Evolutionary conservation across 2,888 invertebrate genomes (phyloP).

Genomic region (Nemotelus nigrinus): DNA sequence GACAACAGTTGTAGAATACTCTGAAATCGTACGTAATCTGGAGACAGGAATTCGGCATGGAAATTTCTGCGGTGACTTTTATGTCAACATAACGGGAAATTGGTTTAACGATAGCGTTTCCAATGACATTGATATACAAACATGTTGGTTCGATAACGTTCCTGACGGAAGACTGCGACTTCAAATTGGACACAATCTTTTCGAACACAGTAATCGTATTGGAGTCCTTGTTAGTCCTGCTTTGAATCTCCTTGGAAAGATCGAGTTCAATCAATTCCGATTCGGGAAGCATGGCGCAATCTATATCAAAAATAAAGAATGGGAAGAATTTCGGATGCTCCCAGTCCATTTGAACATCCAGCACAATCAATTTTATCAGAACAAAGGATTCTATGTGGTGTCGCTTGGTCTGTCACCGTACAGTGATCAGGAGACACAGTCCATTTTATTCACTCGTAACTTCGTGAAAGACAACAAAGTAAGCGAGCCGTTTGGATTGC

Average conservation of each 20-base stretch:
- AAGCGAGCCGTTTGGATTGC: slow-evolving; percentile 81
- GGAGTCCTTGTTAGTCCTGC: slow-evolving; percentile 84
- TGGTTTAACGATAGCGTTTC: slow-evolving; percentile 82
- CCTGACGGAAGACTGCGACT: slow-evolving; percentile 68
- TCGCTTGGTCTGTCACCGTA: slow-evolving; percentile 90
- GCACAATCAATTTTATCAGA: slow-evolving; percentile 90
- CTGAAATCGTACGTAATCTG: slow-evolving; percentile 85
- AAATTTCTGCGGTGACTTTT: slow-evolving; percentile 87
- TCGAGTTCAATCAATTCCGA: slow-evolving; percentile 90
- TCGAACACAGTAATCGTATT: slow-evolving; percentile 78
- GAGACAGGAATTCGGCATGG: slow-evolving; percentile 91
- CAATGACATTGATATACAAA: slow-evolving; percentile 82
- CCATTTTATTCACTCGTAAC: slow-evolving; percentile 86
- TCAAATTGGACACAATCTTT: slow-evolving; percentile 87
- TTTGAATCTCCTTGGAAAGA: slow-evolving; percentile 77
- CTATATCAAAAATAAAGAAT: slow-evolving; percentile 81
- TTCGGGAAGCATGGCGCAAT: slow-evolving; percentile 85
- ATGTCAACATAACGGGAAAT: slow-evolving; percentile 93
- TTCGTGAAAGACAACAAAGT: slow-evolving; percentile 87
- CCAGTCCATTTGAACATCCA: slow-evolving; percentile 78
- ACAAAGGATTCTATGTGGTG: slow-evolving; percentile 87
- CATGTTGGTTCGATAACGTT: slow-evolving; percentile 77
- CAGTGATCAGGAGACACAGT: slow-evolving; percentile 82
- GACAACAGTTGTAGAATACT: slow-evolving; percentile 86
- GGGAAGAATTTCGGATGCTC: slow-evolving; percentile 82